phyloP scores from a whole-genome alignment of 2,113 vertebrate genomes.

The Menidia beryllina region DNA sequence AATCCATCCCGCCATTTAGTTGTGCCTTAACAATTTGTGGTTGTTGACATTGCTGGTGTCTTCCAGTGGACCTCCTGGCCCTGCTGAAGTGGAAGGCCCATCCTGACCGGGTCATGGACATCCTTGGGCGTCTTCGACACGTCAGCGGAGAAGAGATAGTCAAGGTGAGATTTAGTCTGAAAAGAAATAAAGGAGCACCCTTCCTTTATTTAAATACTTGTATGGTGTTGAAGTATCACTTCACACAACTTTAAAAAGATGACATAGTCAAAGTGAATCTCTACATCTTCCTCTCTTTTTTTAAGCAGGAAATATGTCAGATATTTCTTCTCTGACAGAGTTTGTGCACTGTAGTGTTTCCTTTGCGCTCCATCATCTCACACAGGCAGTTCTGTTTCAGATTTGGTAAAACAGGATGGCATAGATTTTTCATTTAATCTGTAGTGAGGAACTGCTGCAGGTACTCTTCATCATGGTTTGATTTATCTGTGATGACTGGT shows the following conservation, averaged over 20 bases:
- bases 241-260: neutral
- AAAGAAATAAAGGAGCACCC: neutral
- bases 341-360: neutral
- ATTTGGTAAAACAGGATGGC: neutral
- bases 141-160: slow-evolving; percentile 98
- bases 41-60: slow-evolving; percentile 7
- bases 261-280: too few relatives aligned
- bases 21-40: neutral
- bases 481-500: neutral
- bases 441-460: neutral
- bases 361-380: neutral
- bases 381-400: neutral
- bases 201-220: neutral
- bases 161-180: slow-evolving; percentile 84
- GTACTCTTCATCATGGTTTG: neutral
- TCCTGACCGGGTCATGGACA: slow-evolving; percentile 95
- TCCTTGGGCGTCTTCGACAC: slow-evolving; percentile 91
- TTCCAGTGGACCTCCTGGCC: slow-evolving; percentile 92
- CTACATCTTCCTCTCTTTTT: neutral
- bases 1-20: too few relatives aligned
- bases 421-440: neutral
- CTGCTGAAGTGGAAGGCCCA: slow-evolving; percentile 97
- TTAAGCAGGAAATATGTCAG: neutral
- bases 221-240: neutral
- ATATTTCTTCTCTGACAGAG: neutral